These are phyloP conservation scores for Etheostoma spectabile DNA, from an alignment of 2,113 vertebrate genomes.

Conservation along the genomic window DNA sequence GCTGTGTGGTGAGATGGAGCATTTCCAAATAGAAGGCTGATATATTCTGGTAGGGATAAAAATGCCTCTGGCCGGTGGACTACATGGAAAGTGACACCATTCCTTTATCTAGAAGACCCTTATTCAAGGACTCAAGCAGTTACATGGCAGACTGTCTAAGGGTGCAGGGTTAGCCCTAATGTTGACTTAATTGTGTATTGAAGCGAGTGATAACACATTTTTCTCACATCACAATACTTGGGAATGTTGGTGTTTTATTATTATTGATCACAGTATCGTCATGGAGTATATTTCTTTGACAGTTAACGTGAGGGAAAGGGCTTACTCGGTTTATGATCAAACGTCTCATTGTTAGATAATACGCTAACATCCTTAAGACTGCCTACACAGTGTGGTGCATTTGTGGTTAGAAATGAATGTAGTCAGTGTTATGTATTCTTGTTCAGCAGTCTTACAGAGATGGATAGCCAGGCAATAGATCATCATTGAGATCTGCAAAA, in stretches of 20 bases:
- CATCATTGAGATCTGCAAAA: neutral
- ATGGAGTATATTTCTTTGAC: neutral
- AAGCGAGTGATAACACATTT: neutral
- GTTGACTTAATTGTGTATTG: neutral
- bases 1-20: neutral
- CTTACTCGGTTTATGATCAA: neutral
- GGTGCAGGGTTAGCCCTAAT: neutral
- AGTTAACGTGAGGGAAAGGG: neutral
- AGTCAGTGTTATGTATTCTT: neutral
- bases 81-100: neutral
- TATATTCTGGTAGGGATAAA: constrained; percentile 14
- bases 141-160: neutral
- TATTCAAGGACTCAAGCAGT: neutral
- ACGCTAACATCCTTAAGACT: neutral
- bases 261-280: neutral
- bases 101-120: constrained; percentile 12
- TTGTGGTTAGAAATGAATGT: neutral
- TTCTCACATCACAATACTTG: neutral
- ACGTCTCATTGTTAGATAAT: neutral
- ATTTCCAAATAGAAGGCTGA: constrained; percentile 37
- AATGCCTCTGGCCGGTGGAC: constrained; percentile 14
- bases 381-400: neutral
- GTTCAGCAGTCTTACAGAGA: neutral
- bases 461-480: neutral
- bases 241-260: neutral